These are phyloP conservation scores for Drosophila pegasa DNA, from an alignment of 2,888 invertebrate species.

Conservation along the genomic window DNA sequence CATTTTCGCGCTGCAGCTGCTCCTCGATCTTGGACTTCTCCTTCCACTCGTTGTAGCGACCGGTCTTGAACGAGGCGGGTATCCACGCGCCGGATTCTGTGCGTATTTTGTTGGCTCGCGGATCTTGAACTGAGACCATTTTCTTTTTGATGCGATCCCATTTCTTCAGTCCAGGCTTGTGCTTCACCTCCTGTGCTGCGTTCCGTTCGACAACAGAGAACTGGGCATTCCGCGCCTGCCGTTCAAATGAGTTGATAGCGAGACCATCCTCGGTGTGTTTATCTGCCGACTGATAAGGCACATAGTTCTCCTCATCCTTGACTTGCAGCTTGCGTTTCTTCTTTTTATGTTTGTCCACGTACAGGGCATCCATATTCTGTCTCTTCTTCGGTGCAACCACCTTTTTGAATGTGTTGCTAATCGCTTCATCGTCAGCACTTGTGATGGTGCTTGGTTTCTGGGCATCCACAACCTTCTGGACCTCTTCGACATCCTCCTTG, in stretches of 20 bases:
- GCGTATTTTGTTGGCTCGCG: slow-evolving; percentile 91
- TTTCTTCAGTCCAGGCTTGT: slow-evolving; percentile 88
- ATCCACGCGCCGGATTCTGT: slow-evolving; percentile 98
- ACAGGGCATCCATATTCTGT: slow-evolving; percentile 86
- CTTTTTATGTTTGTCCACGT: slow-evolving; percentile 85
- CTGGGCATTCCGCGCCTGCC: slow-evolving; percentile 91
- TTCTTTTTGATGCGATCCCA: slow-evolving; percentile 99
- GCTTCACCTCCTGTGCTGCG: slow-evolving; percentile 88
- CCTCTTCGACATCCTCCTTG: slow-evolving; percentile 78
- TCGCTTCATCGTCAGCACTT: slow-evolving; percentile 86
- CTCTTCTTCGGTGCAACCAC: slow-evolving; percentile 86
- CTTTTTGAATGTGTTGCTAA: slow-evolving; percentile 86
- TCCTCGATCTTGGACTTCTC: slow-evolving; percentile 87
- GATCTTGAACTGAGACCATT: slow-evolving; percentile 89
- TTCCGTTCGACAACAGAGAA: slow-evolving; percentile 93
- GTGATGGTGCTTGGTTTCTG: slow-evolving; percentile 58
- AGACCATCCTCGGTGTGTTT: slow-evolving; percentile 91
- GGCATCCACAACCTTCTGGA: slow-evolving; percentile 58
- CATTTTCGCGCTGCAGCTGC: slow-evolving; percentile 81
- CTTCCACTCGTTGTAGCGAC: slow-evolving; percentile 95
- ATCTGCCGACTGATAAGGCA: slow-evolving; percentile 94
- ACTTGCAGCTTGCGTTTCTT: slow-evolving; percentile 85
- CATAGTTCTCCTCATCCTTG: slow-evolving; percentile 92
- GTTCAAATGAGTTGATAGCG: slow-evolving; percentile 92
- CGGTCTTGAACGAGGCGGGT: slow-evolving; percentile 96